Conservation (phyloP, 2,888 invertebrate species). For the Melanotus villosus region DNA sequence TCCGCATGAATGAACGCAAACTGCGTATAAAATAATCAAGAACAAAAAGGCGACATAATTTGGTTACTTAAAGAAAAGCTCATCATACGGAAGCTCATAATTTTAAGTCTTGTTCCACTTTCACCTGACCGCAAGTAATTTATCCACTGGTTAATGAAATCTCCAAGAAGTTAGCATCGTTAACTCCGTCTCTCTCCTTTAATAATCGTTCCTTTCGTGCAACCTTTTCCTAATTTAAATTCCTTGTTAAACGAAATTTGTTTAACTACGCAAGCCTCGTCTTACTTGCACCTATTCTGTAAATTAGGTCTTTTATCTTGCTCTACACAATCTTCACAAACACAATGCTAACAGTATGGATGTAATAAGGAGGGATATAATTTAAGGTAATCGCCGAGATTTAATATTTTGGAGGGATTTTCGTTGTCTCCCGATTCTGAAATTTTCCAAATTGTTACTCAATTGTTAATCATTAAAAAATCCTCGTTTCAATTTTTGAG, state of each 20-base stretch:
- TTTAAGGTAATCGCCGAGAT: conserved; percentile 21
- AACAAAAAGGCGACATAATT: conserved; percentile 9
- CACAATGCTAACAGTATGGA: conserved; percentile 12
- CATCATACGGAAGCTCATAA: not conserved
- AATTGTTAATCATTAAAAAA: too few relatives aligned
- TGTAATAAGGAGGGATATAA: conserved; percentile 33
- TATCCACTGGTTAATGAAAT: conserved; percentile 33
- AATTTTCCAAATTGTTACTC: not conserved
- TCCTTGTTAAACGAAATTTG: conserved; percentile 30
- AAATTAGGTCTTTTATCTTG: not conserved
- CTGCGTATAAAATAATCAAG: not conserved
- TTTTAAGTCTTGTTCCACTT: conserved; percentile 2
- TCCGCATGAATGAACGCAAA: not conserved
- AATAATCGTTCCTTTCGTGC: conserved; percentile 30
- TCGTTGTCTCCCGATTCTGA: not conserved
- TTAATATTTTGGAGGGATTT: conserved; percentile 4
- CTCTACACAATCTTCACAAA: not conserved
- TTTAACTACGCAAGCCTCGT: conserved; percentile 19
- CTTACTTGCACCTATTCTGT: conserved; percentile 3
- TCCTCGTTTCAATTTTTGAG: too few relatives aligned
- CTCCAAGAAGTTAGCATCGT: conserved; percentile 33
- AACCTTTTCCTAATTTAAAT: conserved; percentile 39
- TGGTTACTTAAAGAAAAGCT: not conserved
- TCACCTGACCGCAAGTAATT: conserved; percentile 31
- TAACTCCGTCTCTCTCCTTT: conserved; percentile 30